Base-by-base conservation (phyloP, 92 coral and sea anemone species). In the Zoanthus sansibaricus region DNA sequence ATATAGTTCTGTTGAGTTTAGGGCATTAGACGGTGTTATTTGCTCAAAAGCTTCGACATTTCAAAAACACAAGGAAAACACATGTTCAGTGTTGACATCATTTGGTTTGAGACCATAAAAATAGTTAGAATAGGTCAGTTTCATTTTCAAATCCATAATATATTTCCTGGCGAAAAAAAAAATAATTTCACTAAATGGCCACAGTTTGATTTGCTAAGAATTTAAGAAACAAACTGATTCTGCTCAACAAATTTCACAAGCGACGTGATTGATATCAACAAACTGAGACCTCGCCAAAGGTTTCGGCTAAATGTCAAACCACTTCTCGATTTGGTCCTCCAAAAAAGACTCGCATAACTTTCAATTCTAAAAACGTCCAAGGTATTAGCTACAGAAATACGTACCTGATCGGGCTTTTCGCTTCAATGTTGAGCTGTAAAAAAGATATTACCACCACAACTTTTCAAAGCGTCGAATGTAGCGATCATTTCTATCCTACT, bases 251-350 rank as follows among this genome's bases (percentile, higher is more conserved):
- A 7, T 49, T 49, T 49, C 9, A 49, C 55, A 49, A 49, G 55
- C 55, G 69, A 62, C 69, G 69, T 17, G 69, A 62, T 62, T 17
- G 69, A 62, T 62, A 62, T 10, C 69, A 62, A 62, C 69, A 62
- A 62, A 16, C 1, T 49, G 55, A 49, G 1, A 49, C 1, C 7
- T 11, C 10, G 9, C 55, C 55, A 49, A 49, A 6, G 25, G 69
- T 6, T 16, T 62, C 25, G 25, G 69, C 69, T 10, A 16, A 7
- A 17, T 16, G 69, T 69, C 16, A 12, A 9, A 2, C 6, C 30
- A 30, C 13, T 20, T 69, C 46, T 33, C 45, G 15, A 10, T 31
- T 1, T 69, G 20, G 6, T 20, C 37, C 72, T 10, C 11, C 17
- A 69, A 31, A 9, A 20, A 69, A 12, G 10, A 44, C 45, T 69